phyloP scores from a whole-genome alignment of 1,140 invertebrate genomes.

The Drosophila busckii region DNA sequence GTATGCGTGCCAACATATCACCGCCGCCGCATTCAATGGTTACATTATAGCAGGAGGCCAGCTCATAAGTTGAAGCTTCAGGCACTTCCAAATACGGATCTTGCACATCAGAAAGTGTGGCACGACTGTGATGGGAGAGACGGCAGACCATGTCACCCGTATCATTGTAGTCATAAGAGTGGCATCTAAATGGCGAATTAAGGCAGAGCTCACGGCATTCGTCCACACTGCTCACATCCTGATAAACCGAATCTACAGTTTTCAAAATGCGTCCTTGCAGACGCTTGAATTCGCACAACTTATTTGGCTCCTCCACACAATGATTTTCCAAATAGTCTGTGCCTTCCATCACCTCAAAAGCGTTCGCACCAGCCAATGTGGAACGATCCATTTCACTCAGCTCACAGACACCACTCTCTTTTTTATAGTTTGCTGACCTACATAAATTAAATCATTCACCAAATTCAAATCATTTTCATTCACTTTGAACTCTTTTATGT shows the following conservation, averaged over 20 bases:
- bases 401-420: constrained; percentile 89
- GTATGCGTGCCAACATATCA: constrained; percentile 95
- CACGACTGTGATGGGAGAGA: constrained; percentile 92
- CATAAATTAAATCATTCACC: constrained; percentile 37
- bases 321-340: constrained; percentile 94
- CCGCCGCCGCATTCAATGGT: constrained; percentile 94
- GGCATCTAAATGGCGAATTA: constrained; percentile 90
- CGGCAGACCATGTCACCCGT: constrained; percentile 95
- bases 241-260: constrained; percentile 95
- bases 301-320: constrained; percentile 92
- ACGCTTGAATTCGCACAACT: constrained; percentile 95
- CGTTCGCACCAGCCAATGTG: constrained; percentile 88
- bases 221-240: constrained; percentile 91
- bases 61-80: constrained; percentile 93
- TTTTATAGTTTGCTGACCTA: constrained; percentile 94
- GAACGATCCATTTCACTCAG: constrained; percentile 94
- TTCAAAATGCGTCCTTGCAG: constrained; percentile 92
- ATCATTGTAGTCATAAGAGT: constrained; percentile 95
- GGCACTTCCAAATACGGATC: constrained; percentile 94
- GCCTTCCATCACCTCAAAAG: constrained; percentile 86
- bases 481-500: background rate
- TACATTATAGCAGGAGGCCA: constrained; percentile 96
- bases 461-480: background rate
- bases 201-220: constrained; percentile 93
- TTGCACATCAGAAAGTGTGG: constrained; percentile 92